Evolutionary conservation across 2,888 invertebrate genomes (phyloP).

Genomic region (Metopia argyrocephala): DNA sequence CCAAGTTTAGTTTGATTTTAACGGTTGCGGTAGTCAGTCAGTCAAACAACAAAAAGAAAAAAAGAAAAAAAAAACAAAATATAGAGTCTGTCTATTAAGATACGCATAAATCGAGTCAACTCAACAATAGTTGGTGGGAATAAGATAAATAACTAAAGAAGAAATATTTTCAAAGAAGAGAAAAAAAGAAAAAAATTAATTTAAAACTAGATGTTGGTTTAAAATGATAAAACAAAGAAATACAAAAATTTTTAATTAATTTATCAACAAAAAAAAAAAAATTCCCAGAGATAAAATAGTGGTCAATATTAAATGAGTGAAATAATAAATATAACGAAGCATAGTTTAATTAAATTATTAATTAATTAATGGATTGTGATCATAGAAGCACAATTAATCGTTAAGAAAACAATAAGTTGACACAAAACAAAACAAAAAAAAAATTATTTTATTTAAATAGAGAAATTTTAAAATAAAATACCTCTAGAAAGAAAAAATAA

Average conservation of each 20-base stretch:
- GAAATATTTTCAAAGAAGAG: neutral
- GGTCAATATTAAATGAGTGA: neutral
- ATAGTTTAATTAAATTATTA: neutral
- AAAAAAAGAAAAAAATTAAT: neutral
- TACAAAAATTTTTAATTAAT: neutral
- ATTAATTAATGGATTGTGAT: neutral
- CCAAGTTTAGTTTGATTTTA: conserved; percentile 64
- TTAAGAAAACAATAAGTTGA: no score
- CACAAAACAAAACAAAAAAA: no score
- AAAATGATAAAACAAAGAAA: neutral
- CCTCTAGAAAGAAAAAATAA: no score
- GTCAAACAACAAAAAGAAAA: conserved; percentile 2
- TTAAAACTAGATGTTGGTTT: no score
- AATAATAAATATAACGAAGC: no score
- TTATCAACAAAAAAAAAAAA: neutral
- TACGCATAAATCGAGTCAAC: neutral
- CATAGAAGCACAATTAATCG: neutral
- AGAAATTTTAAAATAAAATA: no score
- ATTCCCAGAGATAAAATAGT: neutral
- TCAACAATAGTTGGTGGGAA: no score
- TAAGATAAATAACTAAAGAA: no score
- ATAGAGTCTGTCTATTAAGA: neutral
- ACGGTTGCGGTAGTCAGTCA: conserved; percentile 63
- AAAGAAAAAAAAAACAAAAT: neutral
- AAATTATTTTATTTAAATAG: no score